A percentile compares a stretch with the other conserved stretches of the same genome.
phyloP scores from a whole-genome alignment of 2,888 invertebrate genomes.

The Xestobium rufovillosum region DNA sequence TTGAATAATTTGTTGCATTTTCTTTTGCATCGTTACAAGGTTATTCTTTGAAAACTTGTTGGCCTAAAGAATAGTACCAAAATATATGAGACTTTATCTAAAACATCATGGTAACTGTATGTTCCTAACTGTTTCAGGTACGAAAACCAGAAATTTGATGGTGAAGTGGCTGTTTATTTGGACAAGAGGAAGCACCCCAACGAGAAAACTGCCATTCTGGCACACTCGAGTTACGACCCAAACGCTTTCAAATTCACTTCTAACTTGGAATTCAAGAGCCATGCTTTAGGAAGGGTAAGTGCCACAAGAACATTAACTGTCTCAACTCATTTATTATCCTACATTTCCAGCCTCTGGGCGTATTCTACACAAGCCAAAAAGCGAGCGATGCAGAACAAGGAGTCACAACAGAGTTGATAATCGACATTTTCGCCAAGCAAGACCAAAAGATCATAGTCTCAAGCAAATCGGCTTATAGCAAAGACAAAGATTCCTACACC shows the following conservation, averaged over 20 bases:
- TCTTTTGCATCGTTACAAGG: too few relatives aligned
- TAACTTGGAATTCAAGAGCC: constrained; percentile 59
- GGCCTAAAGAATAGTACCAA: too few relatives aligned
- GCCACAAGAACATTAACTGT: neutral
- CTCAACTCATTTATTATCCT: neutral
- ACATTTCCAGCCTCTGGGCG: constrained; percentile 11
- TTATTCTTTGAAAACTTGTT: too few relatives aligned
- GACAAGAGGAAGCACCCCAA: constrained; percentile 64
- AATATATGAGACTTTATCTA: too few relatives aligned
- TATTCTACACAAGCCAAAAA: too few relatives aligned
- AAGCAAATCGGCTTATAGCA: constrained; percentile 29
- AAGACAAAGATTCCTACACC: constrained; percentile 32
- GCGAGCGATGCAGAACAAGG: too few relatives aligned
- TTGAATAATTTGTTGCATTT: too few relatives aligned
- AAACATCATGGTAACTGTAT: too few relatives aligned
- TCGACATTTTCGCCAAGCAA: constrained; percentile 55
- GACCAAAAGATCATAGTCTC: constrained; percentile 48
- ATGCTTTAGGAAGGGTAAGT: constrained; percentile 54
- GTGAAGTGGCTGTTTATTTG: constrained; percentile 58
- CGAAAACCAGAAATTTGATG: too few relatives aligned
- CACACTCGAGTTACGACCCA: constrained; percentile 48
- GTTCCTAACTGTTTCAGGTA: too few relatives aligned
- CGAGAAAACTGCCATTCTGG: constrained; percentile 55
- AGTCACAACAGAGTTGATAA: too few relatives aligned
- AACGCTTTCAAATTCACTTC: constrained; percentile 46